Evolutionary conservation across 2,797 vertebrate species (phyloP).

Genomic region (Phalanger gymnotis): DNA sequence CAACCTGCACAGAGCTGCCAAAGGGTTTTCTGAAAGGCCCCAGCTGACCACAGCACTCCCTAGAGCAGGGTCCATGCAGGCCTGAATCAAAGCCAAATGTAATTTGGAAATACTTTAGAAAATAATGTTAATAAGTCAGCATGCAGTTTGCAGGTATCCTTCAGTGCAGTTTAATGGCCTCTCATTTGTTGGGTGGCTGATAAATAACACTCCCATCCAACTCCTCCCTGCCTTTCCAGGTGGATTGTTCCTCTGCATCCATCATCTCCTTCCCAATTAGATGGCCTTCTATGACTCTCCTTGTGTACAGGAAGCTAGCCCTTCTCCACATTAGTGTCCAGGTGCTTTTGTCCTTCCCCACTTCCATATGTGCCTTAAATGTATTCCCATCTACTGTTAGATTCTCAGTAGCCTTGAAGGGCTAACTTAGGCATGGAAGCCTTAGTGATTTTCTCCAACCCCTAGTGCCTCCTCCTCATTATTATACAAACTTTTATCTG

Average conservation of each 20-base stretch:
- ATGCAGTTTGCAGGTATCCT: not conserved
- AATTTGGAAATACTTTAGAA: not conserved
- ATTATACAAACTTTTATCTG: not conserved
- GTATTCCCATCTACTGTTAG: not conserved
- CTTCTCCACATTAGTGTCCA: constrained; percentile 28
- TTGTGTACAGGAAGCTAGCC: not conserved
- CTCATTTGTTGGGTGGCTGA: not conserved
- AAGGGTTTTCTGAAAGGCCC: not conserved
- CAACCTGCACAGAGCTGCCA: not conserved
- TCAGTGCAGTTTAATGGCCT: not conserved
- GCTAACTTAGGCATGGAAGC: constrained; percentile 20
- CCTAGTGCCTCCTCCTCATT: not conserved
- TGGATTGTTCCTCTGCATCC: not conserved
- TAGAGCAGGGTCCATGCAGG: not conserved
- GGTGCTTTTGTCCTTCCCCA: not conserved
- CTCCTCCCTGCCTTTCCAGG: not conserved
- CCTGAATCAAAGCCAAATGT: not conserved
- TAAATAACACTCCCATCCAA: not conserved
- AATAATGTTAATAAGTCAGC: not conserved
- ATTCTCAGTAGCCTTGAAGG: not conserved
- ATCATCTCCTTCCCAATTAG: not conserved
- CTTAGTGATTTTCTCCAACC: not conserved
- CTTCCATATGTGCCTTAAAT: not conserved
- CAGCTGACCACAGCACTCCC: not conserved
- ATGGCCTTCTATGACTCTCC: not conserved